A percentile compares a stretch with the other conserved stretches of the same genome.
Evolutionary conservation across 1,140 invertebrate species (phyloP).

Genomic region (Caenorhabditis tropicalis): DNA sequence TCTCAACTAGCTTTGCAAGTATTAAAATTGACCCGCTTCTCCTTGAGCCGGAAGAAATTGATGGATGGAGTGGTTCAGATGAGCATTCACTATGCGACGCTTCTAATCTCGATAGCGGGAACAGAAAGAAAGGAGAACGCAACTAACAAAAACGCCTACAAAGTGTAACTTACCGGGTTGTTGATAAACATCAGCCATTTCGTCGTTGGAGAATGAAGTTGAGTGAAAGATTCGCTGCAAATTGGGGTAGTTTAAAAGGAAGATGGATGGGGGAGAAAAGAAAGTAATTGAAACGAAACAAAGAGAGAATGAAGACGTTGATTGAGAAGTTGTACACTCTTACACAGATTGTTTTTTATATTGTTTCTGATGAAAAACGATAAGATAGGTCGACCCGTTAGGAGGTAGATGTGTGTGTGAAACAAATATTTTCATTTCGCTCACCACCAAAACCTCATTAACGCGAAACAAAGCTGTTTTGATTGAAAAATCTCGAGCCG

Average conservation of each 20-base stretch:
- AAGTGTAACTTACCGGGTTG: not conserved
- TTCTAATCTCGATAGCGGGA: not conserved
- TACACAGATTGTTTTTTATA: not conserved
- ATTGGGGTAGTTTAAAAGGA: not conserved
- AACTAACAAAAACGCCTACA: not conserved
- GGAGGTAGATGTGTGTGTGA: not conserved
- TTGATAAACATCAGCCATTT: slow-evolving; percentile 20
- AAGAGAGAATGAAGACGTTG: not conserved
- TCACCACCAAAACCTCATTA: not conserved
- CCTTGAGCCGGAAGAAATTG: not conserved
- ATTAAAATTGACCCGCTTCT: not conserved
- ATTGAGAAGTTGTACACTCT: not conserved
- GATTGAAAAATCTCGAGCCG: not conserved
- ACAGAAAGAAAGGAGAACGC: not conserved
- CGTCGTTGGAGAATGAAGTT: not conserved
- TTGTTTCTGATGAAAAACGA: not conserved
- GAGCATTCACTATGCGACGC: not conserved
- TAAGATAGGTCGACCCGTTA: not conserved
- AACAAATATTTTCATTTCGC: not conserved
- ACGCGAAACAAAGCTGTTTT: not conserved
- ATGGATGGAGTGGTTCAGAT: not conserved
- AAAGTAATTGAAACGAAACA: not conserved
- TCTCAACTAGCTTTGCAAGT: not conserved
- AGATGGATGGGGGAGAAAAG: not conserved
- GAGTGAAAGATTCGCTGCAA: not conserved